Conservation (phyloP, 2,797 vertebrate species). For the Nasua narica region DNA sequence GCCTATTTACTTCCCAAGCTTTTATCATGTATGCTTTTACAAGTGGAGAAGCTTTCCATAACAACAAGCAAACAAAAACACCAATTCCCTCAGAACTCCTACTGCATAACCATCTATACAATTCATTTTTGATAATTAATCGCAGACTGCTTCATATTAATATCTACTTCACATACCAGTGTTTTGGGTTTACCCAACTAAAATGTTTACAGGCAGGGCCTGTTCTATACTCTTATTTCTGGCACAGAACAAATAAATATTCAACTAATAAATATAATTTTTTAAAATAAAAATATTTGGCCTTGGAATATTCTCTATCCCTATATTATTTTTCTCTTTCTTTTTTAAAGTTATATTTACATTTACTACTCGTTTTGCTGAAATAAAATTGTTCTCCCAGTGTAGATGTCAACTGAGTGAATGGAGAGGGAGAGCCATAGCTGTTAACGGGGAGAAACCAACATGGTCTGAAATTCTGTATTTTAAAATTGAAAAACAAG, state of each 20-base stretch:
- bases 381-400: conserved; percentile 34
- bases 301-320: not conserved
- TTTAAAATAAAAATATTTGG: not conserved
- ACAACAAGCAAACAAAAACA: conserved; percentile 22
- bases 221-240: not conserved
- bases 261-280: conserved; percentile 1
- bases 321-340: not conserved
- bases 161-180: not conserved
- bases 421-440: not conserved
- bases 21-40: conserved; percentile 24
- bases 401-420: not conserved
- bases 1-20: not conserved
- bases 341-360: not conserved
- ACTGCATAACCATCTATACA: not conserved
- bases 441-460: not conserved
- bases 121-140: conserved; percentile 24
- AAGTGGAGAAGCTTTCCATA: not conserved
- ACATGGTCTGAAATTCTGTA: not conserved
- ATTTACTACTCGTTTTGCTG: conserved; percentile 4
- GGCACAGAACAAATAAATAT: not conserved
- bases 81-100: conserved; percentile 37
- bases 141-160: conserved; percentile 5
- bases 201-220: not conserved
- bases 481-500: conserved; percentile 55
- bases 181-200: not conserved